Percentiles rank a stretch among this genome's conserved stretches.
Evolutionary conservation across 2,888 invertebrate genomes (phyloP).

Genomic region (Netelia inedita): DNA sequence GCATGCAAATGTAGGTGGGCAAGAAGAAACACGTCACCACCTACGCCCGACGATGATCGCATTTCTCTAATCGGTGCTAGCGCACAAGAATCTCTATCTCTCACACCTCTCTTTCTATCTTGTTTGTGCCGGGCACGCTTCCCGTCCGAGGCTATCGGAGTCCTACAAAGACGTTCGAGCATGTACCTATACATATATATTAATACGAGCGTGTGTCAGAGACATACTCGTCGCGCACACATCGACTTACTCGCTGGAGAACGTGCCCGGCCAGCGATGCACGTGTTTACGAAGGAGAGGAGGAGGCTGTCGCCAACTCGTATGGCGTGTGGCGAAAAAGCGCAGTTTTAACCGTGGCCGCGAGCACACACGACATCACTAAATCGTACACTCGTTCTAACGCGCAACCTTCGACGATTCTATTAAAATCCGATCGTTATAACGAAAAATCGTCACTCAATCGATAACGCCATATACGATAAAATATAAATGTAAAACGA

Average conservation of each 20-base stretch:
- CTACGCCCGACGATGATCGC: constrained; percentile 68
- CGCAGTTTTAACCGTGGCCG: constrained; percentile 64
- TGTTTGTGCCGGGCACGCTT: constrained; percentile 27
- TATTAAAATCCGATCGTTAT: not conserved
- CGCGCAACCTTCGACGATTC: not conserved
- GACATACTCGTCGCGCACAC: constrained; percentile 21
- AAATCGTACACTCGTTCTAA: constrained; percentile 1
- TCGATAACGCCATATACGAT: too few species aligned
- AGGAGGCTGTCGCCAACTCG: constrained; percentile 47
- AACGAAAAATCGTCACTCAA: not conserved
- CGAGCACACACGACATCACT: constrained; percentile 56
- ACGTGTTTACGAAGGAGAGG: constrained; percentile 57
- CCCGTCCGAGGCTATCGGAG: constrained; percentile 61
- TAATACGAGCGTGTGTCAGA: not conserved
- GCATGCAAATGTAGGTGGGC: constrained; percentile 45
- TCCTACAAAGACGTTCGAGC: constrained; percentile 47
- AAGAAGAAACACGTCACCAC: constrained; percentile 62
- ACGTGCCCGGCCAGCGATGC: constrained; percentile 54
- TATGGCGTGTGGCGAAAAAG: constrained; percentile 56
- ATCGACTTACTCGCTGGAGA: constrained; percentile 60
- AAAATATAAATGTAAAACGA: too few species aligned
- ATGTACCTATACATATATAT: constrained; percentile 11
- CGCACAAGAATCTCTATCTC: constrained; percentile 19
- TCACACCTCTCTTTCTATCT: constrained; percentile 23
- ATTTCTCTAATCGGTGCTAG: constrained; percentile 64